Percentiles rank a stretch among this genome's conserved stretches.
phyloP scores from a whole-genome alignment of 2,797 vertebrate species.

The Danio tinwini region DNA sequence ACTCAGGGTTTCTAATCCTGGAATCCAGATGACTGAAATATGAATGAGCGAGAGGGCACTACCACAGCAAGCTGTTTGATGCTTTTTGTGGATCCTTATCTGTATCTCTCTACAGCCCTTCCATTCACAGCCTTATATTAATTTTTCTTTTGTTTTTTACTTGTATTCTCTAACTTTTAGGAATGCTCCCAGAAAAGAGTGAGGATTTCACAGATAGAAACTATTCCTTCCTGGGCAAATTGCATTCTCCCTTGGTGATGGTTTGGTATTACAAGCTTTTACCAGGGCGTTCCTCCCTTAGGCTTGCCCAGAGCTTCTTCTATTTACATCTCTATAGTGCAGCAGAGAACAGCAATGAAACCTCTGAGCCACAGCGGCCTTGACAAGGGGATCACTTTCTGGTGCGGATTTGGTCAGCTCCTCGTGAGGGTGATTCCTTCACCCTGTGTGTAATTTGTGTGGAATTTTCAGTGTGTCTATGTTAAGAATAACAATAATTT shows the following conservation, averaged over 20 bases:
- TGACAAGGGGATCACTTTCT: conserved; percentile 52
- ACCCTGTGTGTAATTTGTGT: conserved; percentile 43
- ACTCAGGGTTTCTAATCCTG: conserved; percentile 40
- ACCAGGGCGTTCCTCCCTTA: conserved; percentile 43
- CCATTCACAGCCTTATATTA: conserved; percentile 20
- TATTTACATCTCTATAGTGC: conserved; percentile 18
- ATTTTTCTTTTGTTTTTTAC: neutral
- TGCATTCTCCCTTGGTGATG: conserved; percentile 15
- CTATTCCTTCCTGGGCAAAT: conserved; percentile 18
- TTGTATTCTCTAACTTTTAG: conserved; percentile 22
- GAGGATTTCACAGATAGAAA: conserved; percentile 17
- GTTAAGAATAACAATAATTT: conserved; percentile 62
- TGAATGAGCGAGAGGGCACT: conserved; percentile 45
- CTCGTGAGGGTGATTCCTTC: conserved; percentile 54
- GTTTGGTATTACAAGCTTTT: conserved; percentile 41
- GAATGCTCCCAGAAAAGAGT: conserved; percentile 25
- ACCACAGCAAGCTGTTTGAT: conserved; percentile 21
- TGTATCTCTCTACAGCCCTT: neutral
- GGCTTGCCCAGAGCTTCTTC: conserved; percentile 13
- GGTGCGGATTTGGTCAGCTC: conserved; percentile 40
- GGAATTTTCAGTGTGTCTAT: conserved; percentile 25
- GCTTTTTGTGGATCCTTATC: conserved; percentile 17
- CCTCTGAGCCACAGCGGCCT: conserved; percentile 38
- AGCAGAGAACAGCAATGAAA: conserved; percentile 29
- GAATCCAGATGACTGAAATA: conserved; percentile 47